Base-by-base conservation (phyloP, 2,113 vertebrate species). In the Pterophyllum scalare region DNA sequence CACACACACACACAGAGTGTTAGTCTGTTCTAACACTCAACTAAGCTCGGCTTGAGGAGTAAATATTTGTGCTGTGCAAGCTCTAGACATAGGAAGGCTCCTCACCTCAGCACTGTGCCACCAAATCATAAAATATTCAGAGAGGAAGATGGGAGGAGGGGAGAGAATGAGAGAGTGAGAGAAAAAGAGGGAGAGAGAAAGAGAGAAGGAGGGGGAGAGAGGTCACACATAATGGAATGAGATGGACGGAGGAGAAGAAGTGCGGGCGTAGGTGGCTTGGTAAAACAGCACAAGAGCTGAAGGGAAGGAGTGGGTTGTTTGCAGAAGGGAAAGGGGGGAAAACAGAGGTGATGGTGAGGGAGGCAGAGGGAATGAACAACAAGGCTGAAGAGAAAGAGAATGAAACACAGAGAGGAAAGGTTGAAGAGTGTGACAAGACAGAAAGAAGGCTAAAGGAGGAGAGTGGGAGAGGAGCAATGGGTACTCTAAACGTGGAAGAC, bases 91-190 rank as follows among this genome's bases (percentile, higher is more conserved):
- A 95, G 95, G 93, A 94, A 96, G 94, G 85, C 89, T 95, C 95
- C 91, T 91, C 92, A 93, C 92, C 94, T 94, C 92, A 94, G 90
- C 93, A 92, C 89, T 90, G 87, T 89, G 95, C 91, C 94, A 95
- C 92, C 94, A 96, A 95, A 79, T 91, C 96, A 98, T 99, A 93
- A 99, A 99, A 99, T 97, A 99, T 99, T 98, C 96, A 99, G 88
- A 87, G 85, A 77, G 54, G 49, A 80, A 84, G 86, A 89, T 13
- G 74, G 77, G 74, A 87, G 85, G 82, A 72, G 57, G 52, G 77
- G 49, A 87, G 80, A 82, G 80, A 81, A 72, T 28, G 82, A 87
- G 87, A 87, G 77, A 77, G 80, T 65, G 79, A 80, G 33, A 75
- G 77, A 67, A 65, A 77, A 74, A 64, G 46, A 13, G 12, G 17